Base-by-base conservation (phyloP, 2,113 vertebrate species). In the Circaetus cinerascens region DNA sequence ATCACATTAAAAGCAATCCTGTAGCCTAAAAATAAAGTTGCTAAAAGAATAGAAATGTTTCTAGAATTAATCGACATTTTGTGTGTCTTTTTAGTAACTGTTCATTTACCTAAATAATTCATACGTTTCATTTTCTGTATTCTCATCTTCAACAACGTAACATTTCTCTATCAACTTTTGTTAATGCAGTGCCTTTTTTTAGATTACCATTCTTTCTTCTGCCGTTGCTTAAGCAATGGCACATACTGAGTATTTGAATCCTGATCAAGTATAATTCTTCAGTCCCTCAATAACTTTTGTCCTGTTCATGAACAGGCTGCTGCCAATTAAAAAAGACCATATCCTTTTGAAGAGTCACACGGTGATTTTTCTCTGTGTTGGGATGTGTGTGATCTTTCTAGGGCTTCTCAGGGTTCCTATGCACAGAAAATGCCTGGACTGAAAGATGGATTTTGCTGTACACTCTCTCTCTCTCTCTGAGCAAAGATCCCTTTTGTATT, bases 91-190 rank as follows among this genome's bases (percentile, higher is more conserved):
- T 63, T 68, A 86, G 62, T 62, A 92, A 76, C 57, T 72, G 43
- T 25, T 96, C 56, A 76, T 68, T 92, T 63, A 69, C 57, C 40
- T 93, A 73, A 95, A 90, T 95, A 93, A 93, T 86, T 92, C 1
- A 79, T 75, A 32, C 6, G 4, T 22, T 73, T 90, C 8, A 27
- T 86, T 69, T 82, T 63, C 36, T 67, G 22, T 68, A 30, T 85
- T 89, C 50, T 90, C 10, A 20, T 83, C 43, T 85, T 79, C 40
- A 22, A 17, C 22, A 76, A 10, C 0, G 15, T 73, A 83, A 69
- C 38, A 29, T 88, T 88, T 75, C 30, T 59, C 57, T 45, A 40
- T 75, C 32, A 64, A 17, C 11, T 76, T 62, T n/a, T 80, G 48
- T 76, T 95, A 90, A 76, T 13, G 14, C 8, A 14, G 46, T 51